phyloP scores from a whole-genome alignment of 1,140 invertebrate species.

The Conus ventricosus region DNA sequence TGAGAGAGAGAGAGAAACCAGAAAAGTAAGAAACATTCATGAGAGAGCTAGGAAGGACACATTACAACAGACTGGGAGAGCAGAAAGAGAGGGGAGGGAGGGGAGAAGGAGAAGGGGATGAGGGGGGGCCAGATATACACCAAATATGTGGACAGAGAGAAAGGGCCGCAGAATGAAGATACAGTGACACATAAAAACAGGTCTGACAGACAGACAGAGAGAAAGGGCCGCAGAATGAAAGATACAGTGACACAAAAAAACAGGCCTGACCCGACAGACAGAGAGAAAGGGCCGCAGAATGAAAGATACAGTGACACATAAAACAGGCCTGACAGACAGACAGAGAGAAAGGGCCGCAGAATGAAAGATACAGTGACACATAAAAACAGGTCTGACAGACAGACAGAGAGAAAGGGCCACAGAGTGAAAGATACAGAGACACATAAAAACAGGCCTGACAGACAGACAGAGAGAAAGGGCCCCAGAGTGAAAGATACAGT shows the following conservation, averaged over 20 bases:
- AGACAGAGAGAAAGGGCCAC: constrained; percentile 28
- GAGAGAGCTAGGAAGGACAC: too few species aligned
- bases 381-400: background rate
- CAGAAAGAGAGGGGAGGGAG: too few species aligned
- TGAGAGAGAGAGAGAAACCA: too few species aligned
- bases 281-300: background rate
- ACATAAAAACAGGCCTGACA: constrained; percentile 15
- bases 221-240: too few species aligned
- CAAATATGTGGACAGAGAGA: too few species aligned
- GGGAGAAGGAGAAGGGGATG: too few species aligned
- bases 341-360: too few species aligned
- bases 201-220: too few species aligned
- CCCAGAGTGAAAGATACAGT: too few species aligned
- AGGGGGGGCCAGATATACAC: too few species aligned
- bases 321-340: background rate
- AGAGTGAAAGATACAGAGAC: constrained; percentile 10
- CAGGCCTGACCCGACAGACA: background rate
- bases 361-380: background rate
- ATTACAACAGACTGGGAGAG: too few species aligned
- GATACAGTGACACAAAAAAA: background rate
- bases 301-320: background rate
- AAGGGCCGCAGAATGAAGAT: background rate
- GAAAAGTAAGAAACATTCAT: too few species aligned
- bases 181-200: background rate
- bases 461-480: background rate